A percentile compares a stretch with the other conserved stretches of the same genome.
Conservation (phyloP, 2,113 vertebrate genomes). For the Mesembrinibis cayennensis region DNA sequence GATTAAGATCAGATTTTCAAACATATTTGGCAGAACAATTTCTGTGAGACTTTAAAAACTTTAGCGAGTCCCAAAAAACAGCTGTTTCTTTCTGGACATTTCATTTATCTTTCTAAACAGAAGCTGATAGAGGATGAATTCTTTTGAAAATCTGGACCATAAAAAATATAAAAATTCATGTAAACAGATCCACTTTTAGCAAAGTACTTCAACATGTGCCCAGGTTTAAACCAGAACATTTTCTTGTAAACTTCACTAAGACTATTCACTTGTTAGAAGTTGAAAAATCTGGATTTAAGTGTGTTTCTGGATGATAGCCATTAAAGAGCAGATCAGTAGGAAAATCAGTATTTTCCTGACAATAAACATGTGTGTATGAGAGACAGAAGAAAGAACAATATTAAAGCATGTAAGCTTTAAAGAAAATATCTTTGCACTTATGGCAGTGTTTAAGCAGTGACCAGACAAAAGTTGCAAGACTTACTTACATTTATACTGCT, state of each 20-base stretch:
- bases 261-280: not conserved
- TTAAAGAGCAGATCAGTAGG: not conserved
- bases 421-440: not conserved
- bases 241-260: not conserved
- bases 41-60: not conserved
- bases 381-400: not conserved
- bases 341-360: not conserved
- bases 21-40: not conserved
- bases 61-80: not conserved
- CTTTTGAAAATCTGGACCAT: not conserved
- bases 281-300: not conserved
- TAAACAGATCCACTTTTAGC: not conserved
- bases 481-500: not conserved
- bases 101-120: not conserved
- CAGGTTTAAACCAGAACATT: not conserved
- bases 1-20: not conserved
- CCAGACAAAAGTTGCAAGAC: not conserved
- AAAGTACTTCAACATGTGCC: not conserved
- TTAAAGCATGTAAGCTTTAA: not conserved
- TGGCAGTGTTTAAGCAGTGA: not conserved
- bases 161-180: not conserved
- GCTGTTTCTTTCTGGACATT: not conserved
- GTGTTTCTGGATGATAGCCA: not conserved
- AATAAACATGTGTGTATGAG: not conserved
- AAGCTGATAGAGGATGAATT: not conserved